phyloP scores from a whole-genome alignment of 2,797 vertebrate species.

The Oceanodroma leucorhoa region DNA sequence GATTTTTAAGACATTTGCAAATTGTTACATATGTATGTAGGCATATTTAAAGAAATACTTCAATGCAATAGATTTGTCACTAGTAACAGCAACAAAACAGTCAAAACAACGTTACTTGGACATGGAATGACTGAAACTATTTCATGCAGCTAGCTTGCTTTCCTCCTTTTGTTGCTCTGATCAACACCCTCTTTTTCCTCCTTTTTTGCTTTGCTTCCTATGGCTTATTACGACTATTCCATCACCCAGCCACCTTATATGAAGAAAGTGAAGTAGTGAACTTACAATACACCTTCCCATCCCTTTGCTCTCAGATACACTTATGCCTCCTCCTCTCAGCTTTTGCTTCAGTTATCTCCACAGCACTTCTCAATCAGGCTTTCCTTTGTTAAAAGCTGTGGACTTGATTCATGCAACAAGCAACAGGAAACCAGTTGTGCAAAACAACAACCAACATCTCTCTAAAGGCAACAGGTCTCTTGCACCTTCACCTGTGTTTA shows the following conservation, averaged over 20 bases:
- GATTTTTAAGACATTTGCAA: neutral
- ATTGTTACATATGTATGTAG: neutral
- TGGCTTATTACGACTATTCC: neutral
- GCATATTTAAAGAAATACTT: neutral
- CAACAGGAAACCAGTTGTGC: neutral
- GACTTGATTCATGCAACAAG: rapidly evolving
- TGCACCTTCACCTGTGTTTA: neutral
- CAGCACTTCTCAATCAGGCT: neutral
- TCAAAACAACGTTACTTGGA: neutral
- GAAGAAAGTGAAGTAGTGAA: neutral
- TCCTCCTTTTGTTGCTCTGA: neutral
- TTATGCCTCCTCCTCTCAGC: neutral
- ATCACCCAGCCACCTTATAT: neutral
- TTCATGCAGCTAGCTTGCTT: neutral
- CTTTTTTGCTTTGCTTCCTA: neutral
- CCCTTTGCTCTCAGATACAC: neutral
- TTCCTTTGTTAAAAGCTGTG: neutral
- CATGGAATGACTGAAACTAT: neutral
- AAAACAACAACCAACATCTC: neutral
- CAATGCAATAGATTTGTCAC: neutral
- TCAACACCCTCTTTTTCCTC: neutral
- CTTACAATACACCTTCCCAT: neutral
- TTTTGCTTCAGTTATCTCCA: neutral
- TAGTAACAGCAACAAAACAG: neutral
- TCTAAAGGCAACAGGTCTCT: neutral